These are phyloP conservation scores for Lithophane leautieri DNA, from an alignment of 2,888 invertebrate species.

Conservation along the genomic window DNA sequence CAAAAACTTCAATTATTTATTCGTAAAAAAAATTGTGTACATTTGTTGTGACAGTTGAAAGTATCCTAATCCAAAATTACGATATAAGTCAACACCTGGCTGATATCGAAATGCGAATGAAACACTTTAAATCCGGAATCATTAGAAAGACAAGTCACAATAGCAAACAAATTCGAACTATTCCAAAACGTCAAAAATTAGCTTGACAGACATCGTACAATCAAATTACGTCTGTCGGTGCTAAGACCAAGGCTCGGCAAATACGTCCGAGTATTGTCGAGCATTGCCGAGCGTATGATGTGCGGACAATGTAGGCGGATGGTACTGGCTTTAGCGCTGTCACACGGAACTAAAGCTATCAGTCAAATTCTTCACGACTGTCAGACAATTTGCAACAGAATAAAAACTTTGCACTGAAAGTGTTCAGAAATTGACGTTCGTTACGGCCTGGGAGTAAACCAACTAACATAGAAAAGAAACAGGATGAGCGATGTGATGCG, in stretches of 20 bases:
- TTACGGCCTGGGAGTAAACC: constrained; percentile 17
- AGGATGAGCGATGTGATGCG: neutral
- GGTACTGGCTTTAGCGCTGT: constrained; percentile 73
- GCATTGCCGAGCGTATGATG: constrained; percentile 65
- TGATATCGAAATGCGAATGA: neutral
- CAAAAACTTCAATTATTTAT: neutral
- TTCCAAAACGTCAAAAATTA: constrained; percentile 35
- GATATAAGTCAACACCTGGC: no score
- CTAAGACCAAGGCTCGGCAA: constrained; percentile 67
- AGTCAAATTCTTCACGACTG: constrained; percentile 86
- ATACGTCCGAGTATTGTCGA: constrained; percentile 52
- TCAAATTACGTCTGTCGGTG: constrained; percentile 49
- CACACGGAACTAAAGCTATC: constrained; percentile 83
- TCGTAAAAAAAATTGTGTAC: neutral
- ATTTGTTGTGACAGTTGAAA: neutral
- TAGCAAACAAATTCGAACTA: constrained; percentile 10
- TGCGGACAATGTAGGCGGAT: constrained; percentile 71
- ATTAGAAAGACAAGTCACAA: neutral
- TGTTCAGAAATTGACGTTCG: constrained; percentile 41
- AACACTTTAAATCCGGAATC: neutral
- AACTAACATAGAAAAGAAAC: neutral
- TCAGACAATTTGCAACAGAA: constrained; percentile 84
- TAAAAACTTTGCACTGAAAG: constrained; percentile 66
- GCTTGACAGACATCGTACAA: constrained; percentile 51
- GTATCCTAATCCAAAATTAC: no score